Evolutionary conservation across 23 tunicate species (phyloP).

Genomic region (Aplidium turbinatum): DNA sequence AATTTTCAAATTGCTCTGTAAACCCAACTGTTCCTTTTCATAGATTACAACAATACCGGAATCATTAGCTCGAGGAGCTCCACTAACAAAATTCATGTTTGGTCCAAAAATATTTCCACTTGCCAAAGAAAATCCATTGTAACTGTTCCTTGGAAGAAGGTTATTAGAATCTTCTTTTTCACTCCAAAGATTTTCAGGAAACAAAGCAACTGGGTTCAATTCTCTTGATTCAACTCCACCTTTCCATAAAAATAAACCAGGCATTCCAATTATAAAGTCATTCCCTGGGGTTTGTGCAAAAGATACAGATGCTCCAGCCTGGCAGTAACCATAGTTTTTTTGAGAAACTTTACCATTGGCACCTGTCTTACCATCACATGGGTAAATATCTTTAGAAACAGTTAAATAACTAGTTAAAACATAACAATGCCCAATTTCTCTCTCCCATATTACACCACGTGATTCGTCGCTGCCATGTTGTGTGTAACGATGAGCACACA

Average conservation of each 20-base stretch:
- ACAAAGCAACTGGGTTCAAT: constrained; percentile 8
- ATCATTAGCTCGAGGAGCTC: constrained; percentile 79
- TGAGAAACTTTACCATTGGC: constrained; percentile 43
- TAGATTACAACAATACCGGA: constrained; percentile 75
- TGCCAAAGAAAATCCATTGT: constrained; percentile 54
- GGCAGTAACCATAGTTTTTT: constrained; percentile 62
- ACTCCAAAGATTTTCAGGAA: constrained; percentile 29
- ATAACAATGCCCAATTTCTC: constrained; percentile 59
- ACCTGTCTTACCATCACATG: constrained; percentile 26
- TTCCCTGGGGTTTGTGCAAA: constrained; percentile 53
- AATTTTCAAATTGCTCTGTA: background rate
- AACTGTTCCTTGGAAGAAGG: constrained; percentile 37
- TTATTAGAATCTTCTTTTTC: background rate
- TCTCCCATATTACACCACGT: constrained; percentile 58
- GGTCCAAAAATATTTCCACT: constrained; percentile 25
- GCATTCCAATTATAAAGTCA: constrained; percentile 64
- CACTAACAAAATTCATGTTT: constrained; percentile 49
- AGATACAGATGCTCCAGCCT: constrained; percentile 80
- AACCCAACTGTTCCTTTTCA: constrained; percentile 17
- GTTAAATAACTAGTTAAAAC: constrained; percentile 27
- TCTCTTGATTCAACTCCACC: constrained; percentile 17
- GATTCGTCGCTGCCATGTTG: constrained; percentile 21
- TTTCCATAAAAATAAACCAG: constrained; percentile 71
- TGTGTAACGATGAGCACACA: constrained; percentile 84
- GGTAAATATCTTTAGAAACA: background rate